Conservation (phyloP, 2,113 vertebrate genomes). For the Pagrus major region DNA sequence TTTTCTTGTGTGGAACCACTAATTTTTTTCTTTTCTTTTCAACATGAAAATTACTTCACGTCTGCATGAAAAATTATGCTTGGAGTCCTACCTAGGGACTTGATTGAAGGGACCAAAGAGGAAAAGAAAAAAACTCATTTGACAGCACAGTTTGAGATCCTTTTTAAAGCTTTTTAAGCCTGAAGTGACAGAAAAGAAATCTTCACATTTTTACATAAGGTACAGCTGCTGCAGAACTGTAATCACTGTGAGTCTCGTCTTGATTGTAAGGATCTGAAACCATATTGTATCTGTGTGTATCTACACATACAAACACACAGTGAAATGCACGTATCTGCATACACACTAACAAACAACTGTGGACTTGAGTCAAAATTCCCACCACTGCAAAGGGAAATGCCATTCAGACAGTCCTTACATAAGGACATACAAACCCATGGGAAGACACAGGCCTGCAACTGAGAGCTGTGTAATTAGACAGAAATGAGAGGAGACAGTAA, state of each 20-base stretch:
- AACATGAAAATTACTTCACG: constrained; percentile 64
- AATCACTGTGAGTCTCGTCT: constrained; percentile 31
- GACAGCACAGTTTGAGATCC: constrained; percentile 43
- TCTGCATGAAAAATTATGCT: constrained; percentile 46
- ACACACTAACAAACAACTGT: constrained; percentile 39
- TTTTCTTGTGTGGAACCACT: constrained; percentile 39
- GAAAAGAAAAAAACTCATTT: constrained; percentile 51
- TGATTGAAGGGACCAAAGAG: constrained; percentile 56
- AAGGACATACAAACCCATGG: constrained; percentile 63
- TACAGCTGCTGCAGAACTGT: constrained; percentile 22
- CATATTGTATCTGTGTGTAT: constrained; percentile 1
- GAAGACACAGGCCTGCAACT: constrained; percentile 59
- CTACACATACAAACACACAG: not conserved
- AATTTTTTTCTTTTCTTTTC: constrained; percentile 50
- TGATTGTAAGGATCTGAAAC: constrained; percentile 32
- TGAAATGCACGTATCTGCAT: not conserved
- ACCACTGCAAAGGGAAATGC: constrained; percentile 47
- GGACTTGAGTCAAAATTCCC: constrained; percentile 34
- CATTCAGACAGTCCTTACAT: constrained; percentile 57
- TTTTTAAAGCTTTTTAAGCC: constrained; percentile 34
- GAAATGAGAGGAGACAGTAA: constrained; percentile 37
- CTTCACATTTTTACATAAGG: not conserved
- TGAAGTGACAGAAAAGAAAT: constrained; percentile 17
- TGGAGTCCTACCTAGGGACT: constrained; percentile 43
- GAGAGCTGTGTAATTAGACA: constrained; percentile 67